phyloP scores from a whole-genome alignment of 2,888 invertebrate genomes.

The Lydus trimaculatus region DNA sequence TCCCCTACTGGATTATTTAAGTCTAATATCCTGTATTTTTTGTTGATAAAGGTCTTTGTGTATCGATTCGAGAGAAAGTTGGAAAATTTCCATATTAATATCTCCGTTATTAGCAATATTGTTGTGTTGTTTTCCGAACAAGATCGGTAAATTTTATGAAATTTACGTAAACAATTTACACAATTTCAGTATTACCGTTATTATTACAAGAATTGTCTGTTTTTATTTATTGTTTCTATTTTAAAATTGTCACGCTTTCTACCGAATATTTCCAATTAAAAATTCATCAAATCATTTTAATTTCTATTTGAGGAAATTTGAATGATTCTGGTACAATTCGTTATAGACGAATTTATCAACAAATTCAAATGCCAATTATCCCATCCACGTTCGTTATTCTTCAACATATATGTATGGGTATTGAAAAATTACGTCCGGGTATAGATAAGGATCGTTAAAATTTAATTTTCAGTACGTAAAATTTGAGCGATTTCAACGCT shows the following conservation, averaged over 20 bases:
- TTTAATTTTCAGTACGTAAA: not conserved
- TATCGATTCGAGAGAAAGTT: conserved; percentile 7
- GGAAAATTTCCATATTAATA: conserved; percentile 9
- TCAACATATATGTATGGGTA: not conserved
- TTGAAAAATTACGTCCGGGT: not conserved
- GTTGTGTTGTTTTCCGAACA: too few relatives aligned
- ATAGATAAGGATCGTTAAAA: not conserved
- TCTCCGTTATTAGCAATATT: too few relatives aligned
- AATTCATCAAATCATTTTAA: not conserved
- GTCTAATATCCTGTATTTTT: not conserved
- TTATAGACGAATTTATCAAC: not conserved
- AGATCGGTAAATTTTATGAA: not conserved
- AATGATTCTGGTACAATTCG: not conserved
- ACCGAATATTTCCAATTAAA: conserved; percentile 5
- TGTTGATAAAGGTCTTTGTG: not conserved
- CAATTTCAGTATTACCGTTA: conserved; percentile 3
- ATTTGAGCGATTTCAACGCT: conserved; percentile 21
- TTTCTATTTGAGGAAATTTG: not conserved
- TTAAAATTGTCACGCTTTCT: conserved; percentile 13
- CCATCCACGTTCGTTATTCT: not conserved
- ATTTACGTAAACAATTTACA: conserved; percentile 15
- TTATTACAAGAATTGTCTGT: conserved; percentile 4
- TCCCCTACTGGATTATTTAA: too few relatives aligned
- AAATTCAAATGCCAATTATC: not conserved
- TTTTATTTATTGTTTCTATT: not conserved